Percentiles rank a stretch among this genome's conserved stretches.
Evolutionary conservation across 1,140 invertebrate species (phyloP).

Genomic region (Alviniconcha marisindica): DNA sequence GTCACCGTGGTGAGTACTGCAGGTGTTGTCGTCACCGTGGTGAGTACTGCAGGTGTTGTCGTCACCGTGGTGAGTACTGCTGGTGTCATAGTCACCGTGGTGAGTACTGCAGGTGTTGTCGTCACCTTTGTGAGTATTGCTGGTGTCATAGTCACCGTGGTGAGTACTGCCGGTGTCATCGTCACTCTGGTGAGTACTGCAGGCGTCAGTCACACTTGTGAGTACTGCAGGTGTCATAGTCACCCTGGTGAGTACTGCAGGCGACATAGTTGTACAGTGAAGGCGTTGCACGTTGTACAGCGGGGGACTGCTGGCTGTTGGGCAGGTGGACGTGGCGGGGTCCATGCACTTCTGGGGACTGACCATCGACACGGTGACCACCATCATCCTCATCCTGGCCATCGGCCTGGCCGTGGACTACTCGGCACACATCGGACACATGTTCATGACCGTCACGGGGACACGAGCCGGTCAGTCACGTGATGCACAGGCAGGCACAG

Average conservation of each 20-base stretch:
- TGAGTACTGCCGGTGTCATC: neutral
- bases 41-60: no score
- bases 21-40: no score
- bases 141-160: no score
- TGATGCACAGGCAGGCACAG: neutral
- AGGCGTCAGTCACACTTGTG: neutral
- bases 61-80: no score
- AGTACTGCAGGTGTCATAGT: neutral
- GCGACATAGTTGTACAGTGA: neutral
- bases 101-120: no score
- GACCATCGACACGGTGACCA: slow-evolving; percentile 90
- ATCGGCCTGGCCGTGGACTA: slow-evolving; percentile 93
- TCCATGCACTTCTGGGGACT: slow-evolving; percentile 90
- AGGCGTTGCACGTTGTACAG: neutral
- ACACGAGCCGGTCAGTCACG: slow-evolving; percentile 76
- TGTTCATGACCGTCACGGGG: slow-evolving; percentile 82
- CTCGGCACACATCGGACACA: slow-evolving; percentile 89
- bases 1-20: no score
- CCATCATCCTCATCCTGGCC: slow-evolving; percentile 89
- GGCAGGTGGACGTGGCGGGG: slow-evolving; percentile 83
- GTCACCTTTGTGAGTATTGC: no score
- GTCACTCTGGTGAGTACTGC: slow-evolving; percentile 7
- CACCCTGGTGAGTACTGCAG: neutral
- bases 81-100: no score
- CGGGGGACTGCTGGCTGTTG: neutral